These are phyloP conservation scores for Sphinx pinastri DNA, from an alignment of 2,888 invertebrate species.

Conservation along the genomic window DNA sequence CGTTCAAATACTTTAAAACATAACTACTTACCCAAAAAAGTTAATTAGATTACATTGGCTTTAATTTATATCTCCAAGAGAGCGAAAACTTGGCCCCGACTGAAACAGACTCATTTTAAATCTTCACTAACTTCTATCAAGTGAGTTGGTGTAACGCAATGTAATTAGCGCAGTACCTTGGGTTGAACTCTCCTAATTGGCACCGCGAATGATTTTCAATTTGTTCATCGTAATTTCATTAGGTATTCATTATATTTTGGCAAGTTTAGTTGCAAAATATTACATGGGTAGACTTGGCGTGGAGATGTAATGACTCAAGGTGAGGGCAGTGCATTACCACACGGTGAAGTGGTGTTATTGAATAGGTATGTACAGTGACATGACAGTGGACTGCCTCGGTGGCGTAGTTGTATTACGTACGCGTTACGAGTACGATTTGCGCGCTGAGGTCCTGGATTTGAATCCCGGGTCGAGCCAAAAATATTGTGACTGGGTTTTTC, in stretches of 20 bases:
- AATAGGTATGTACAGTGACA: no score
- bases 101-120: constrained; percentile 26
- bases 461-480: no score
- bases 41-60: constrained; percentile 21
- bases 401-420: no score
- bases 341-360: no score
- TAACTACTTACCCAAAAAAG: constrained; percentile 3
- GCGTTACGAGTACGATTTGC: no score
- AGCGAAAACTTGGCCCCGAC: constrained; percentile 7
- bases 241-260: not conserved
- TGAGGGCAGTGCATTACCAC: no score
- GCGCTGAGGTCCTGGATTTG: no score
- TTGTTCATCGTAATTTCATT: not conserved
- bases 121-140: constrained; percentile 22
- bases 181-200: constrained; percentile 23
- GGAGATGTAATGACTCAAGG: no score
- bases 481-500: no score
- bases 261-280: not conserved
- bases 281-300: no score
- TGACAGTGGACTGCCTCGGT: no score
- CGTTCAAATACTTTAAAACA: not conserved
- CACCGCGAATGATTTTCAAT: constrained; percentile 17
- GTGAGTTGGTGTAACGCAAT: constrained; percentile 23
- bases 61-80: constrained; percentile 7
- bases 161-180: constrained; percentile 25